phyloP scores from a whole-genome alignment of 2,113 vertebrate genomes.

The Chrysochloris asiatica region DNA sequence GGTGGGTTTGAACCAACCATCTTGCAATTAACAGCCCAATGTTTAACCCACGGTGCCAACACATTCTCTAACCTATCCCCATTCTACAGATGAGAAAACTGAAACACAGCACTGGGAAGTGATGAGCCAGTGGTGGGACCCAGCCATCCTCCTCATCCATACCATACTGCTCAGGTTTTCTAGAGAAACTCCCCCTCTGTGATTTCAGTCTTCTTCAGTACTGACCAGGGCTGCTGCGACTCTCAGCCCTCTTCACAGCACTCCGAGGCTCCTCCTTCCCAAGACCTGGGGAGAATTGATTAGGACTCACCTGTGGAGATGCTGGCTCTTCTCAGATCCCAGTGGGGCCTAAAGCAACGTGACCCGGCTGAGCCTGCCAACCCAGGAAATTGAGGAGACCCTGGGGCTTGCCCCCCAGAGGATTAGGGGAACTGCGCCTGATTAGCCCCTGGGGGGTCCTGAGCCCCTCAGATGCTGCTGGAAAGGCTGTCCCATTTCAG shows the following conservation, averaged over 20 bases:
- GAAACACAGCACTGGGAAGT: too few species aligned
- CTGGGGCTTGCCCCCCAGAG: rapidly evolving
- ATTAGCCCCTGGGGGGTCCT: rapidly evolving
- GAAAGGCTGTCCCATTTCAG: constrained; percentile 57
- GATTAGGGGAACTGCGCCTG: neutral
- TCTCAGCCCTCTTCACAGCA: too few species aligned
- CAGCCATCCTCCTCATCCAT: too few species aligned
- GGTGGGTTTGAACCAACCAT: too few species aligned
- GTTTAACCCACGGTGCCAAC: too few species aligned
- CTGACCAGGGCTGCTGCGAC: neutral
- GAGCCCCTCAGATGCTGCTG: rapidly evolving
- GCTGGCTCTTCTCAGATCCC: neutral
- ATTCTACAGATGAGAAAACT: neutral
- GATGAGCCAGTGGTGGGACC: neutral
- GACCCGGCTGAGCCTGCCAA: neutral
- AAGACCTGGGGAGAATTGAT: constrained; percentile 51
- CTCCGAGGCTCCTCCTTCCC: too few species aligned
- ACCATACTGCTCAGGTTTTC: neutral
- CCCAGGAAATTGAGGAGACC: neutral
- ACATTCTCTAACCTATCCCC: neutral
- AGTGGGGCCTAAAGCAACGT: rapidly evolving
- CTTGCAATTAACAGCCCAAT: too few species aligned
- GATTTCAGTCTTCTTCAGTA: neutral
- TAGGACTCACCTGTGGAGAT: constrained; percentile 39
- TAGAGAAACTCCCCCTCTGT: neutral